phyloP scores from a whole-genome alignment of 2,113 vertebrate species.

The Glareola pratincola region DNA sequence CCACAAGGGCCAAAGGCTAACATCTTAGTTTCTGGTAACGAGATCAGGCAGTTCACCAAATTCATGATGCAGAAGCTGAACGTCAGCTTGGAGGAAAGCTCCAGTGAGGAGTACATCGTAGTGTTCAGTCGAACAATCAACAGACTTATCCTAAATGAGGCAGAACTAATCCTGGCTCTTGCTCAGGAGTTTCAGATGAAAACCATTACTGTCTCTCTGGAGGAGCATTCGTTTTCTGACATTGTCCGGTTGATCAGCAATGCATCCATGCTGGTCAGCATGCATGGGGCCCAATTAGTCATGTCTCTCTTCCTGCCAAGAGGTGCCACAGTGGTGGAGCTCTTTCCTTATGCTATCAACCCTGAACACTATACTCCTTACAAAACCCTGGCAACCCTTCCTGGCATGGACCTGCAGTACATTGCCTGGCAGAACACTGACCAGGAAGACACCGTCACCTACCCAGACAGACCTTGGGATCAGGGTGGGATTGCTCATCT shows the following conservation, averaged over 20 bases:
- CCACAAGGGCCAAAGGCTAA: conserved; percentile 97
- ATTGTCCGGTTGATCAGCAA: conserved; percentile 86
- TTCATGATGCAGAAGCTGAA: conserved; percentile 86
- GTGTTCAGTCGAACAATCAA: conserved; percentile 92
- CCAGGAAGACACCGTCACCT: conserved; percentile 84
- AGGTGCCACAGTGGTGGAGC: conserved; percentile 88
- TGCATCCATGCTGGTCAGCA: conserved; percentile 91
- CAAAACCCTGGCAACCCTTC: conserved; percentile 89
- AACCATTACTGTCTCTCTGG: conserved; percentile 89
- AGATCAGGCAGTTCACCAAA: conserved; percentile 89
- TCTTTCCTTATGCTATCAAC: conserved; percentile 93
- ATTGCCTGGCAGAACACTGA: conserved; percentile 88
- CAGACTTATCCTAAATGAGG: conserved; percentile 93
- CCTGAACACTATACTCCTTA: conserved; percentile 97
- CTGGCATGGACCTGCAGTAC: conserved; percentile 96
- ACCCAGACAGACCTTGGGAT: conserved; percentile 91
- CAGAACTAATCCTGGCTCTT: conserved; percentile 89
- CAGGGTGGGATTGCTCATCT: conserved; percentile 93
- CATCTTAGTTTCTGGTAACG: conserved; percentile 91
- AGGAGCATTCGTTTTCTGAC: conserved; percentile 87
- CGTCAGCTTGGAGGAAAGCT: conserved; percentile 68
- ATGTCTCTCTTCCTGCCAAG: conserved; percentile 91
- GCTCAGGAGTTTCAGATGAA: conserved; percentile 97
- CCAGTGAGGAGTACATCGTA: conserved; percentile 85
- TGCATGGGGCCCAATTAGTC: conserved; percentile 95